These are phyloP conservation scores for Solenopsis fugax DNA, from an alignment of 1,140 invertebrate species.

Conservation along the genomic window DNA sequence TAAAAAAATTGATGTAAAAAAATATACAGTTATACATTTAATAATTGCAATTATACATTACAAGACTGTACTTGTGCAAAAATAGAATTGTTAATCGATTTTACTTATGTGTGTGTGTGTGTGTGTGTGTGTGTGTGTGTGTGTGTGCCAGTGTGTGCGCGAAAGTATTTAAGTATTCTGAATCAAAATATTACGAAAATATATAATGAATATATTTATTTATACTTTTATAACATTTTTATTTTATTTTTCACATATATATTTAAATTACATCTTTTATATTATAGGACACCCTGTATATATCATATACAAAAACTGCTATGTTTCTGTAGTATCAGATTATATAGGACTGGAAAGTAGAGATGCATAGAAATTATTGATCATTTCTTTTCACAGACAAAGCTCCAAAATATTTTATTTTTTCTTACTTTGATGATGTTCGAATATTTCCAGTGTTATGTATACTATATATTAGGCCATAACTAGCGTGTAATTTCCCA, in stretches of 20 bases:
- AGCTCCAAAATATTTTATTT: conserved; percentile 62
- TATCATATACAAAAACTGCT: conserved; percentile 70
- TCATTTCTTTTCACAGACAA: conserved; percentile 71
- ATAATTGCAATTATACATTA: not conserved
- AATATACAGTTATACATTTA: not conserved
- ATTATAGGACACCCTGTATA: conserved; percentile 26
- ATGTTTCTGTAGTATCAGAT: conserved; percentile 77
- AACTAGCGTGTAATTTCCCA: conserved; percentile 47
- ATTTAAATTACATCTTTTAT: conserved; percentile 10
- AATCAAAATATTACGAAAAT: conserved; percentile 22
- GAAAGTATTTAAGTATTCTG: conserved; percentile 8
- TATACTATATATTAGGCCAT: conserved; percentile 5
- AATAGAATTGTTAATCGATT: conserved; percentile 6
- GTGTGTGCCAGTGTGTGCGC: not conserved
- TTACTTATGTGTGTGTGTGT: not conserved
- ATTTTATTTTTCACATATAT: not conserved
- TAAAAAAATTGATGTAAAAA: not conserved
- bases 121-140: too few relatives aligned
- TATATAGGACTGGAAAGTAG: conserved; percentile 61
- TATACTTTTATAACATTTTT: not conserved
- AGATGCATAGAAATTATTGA: conserved; percentile 70
- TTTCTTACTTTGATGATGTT: conserved; percentile 79
- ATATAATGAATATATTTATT: not conserved
- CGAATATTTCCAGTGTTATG: conserved; percentile 79
- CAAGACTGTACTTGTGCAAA: not conserved